Evolutionary conservation across 2,888 invertebrate species (phyloP).

Genomic region (Microctonus aethiopoides): DNA sequence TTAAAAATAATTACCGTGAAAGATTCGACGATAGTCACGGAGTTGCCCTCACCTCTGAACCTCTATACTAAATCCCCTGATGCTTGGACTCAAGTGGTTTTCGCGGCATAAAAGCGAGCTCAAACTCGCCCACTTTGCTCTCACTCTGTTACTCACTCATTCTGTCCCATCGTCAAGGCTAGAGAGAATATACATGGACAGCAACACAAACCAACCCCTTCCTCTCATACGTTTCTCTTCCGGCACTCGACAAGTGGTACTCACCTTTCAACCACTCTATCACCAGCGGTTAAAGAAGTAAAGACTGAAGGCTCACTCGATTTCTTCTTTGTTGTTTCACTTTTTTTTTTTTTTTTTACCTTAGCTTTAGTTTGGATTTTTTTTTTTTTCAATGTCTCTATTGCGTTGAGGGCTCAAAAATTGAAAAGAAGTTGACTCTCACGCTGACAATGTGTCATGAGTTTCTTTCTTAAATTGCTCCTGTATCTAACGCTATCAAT

Average conservation of each 20-base stretch:
- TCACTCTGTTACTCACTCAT: slow-evolving; percentile 28
- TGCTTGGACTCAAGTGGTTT: slow-evolving; percentile 51
- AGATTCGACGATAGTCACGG: slow-evolving; percentile 66
- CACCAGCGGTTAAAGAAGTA: slow-evolving; percentile 66
- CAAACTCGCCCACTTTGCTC: slow-evolving; percentile 44
- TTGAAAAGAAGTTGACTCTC: slow-evolving; percentile 42
- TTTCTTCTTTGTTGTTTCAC: slow-evolving; percentile 40
- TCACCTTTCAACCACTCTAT: slow-evolving; percentile 66
- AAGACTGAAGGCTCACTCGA: slow-evolving; percentile 62
- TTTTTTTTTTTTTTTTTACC: slow-evolving; percentile 19
- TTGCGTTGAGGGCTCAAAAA: neutral
- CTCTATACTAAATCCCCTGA: slow-evolving; percentile 41
- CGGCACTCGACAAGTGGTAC: slow-evolving; percentile 57
- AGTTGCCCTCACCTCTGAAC: slow-evolving; percentile 55
- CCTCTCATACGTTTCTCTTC: slow-evolving; percentile 41
- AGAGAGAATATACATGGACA: slow-evolving; percentile 7
- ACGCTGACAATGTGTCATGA: slow-evolving; percentile 21
- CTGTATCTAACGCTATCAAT: neutral
- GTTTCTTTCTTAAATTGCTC: neutral
- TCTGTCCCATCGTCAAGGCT: slow-evolving; percentile 25
- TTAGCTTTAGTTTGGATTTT: neutral
- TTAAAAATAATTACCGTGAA: slow-evolving; percentile 66
- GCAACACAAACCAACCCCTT: slow-evolving; percentile 32
- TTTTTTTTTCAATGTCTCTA: neutral
- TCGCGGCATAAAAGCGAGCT: slow-evolving; percentile 54